phyloP scores from a whole-genome alignment of 2,797 vertebrate genomes.

The Botia kubotai region DNA sequence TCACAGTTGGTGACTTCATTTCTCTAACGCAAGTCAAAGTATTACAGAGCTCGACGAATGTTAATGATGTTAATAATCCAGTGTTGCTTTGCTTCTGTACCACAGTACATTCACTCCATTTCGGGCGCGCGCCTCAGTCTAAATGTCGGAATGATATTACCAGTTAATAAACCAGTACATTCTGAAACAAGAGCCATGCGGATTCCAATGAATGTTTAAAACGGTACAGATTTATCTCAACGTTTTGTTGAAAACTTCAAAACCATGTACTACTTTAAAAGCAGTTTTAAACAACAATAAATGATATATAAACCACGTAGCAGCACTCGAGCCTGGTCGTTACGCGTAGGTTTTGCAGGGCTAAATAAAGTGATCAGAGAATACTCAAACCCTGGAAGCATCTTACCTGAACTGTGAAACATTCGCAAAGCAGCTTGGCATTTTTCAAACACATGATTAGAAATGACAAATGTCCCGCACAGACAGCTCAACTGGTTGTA shows the following conservation, averaged over 20 bases:
- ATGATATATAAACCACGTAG: not conserved
- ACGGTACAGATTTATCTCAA: not conserved
- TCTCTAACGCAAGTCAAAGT: not conserved
- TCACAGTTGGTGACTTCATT: not conserved
- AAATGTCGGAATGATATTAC: not conserved
- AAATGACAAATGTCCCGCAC: slow-evolving; percentile 44
- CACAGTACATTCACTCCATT: not conserved
- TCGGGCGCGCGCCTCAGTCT: too few relatives aligned
- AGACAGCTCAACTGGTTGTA: slow-evolving; percentile 38
- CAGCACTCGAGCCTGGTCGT: not conserved
- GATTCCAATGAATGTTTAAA: not conserved
- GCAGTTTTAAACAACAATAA: not conserved
- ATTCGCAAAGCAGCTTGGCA: slow-evolving; percentile 78
- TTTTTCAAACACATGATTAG: slow-evolving; percentile 75
- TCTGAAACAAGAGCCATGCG: not conserved
- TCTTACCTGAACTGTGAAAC: slow-evolving; percentile 79
- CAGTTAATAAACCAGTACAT: not conserved
- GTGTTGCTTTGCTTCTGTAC: not conserved
- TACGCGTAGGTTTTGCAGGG: too few relatives aligned
- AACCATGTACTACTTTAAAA: too few relatives aligned
- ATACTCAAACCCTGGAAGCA: slow-evolving; percentile 43
- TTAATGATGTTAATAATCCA: not conserved
- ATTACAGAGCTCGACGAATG: not conserved
- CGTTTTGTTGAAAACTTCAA: not conserved
- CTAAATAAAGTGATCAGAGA: too few relatives aligned